Base-by-base conservation (phyloP, 2,888 invertebrate genomes). In the Eubasilissa splendida region DNA sequence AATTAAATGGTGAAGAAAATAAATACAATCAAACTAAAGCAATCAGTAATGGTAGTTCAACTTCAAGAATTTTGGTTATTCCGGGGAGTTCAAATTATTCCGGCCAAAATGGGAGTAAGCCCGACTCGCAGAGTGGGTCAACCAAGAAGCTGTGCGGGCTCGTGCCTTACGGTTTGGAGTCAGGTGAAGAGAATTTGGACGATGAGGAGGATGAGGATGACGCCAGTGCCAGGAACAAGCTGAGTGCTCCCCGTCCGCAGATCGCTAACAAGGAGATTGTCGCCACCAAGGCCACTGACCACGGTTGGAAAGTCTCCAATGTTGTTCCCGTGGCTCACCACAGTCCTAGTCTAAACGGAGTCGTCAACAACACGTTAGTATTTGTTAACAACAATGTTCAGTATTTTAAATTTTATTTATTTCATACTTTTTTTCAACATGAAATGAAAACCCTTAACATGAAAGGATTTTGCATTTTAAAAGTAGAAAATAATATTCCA, bases 81-180 rank as follows among this genome's bases (percentile, higher is more conserved):
- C 60, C 60, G n/a, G 70, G 53, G 4, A 70, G 53, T 11, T 50
- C 22, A 53, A 70, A 70, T 14, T 50, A 68, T 70, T 52, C 53
- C 2, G 54, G 8, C 14, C 53, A 12, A 31, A 58, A 76, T 9
- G 56, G 53, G 54, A 79, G 65, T 71, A 56, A 75, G 50, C 22
- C 22, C 22, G 74, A 59, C 11, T 11, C 42, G 33, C 71, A 53
- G 8, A 79, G 79, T 53, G 77, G 82, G n/a, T 58, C 78, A 8
- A 52, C 77, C n/a, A 70, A 79, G 14, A 76, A 76, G n/a, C 54
- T 75, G 5, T 77, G 70, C 53, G 74, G 88, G 80, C 87, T 93
- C 77, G 93, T 93, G 79, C 93, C 93, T 33, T 93, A 93, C 85
- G 93, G 92, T 85, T 91, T 91, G 0, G 92, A 92, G 85, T 92